phyloP scores from a whole-genome alignment of 1,140 invertebrate species.

The Papilio polytes region DNA sequence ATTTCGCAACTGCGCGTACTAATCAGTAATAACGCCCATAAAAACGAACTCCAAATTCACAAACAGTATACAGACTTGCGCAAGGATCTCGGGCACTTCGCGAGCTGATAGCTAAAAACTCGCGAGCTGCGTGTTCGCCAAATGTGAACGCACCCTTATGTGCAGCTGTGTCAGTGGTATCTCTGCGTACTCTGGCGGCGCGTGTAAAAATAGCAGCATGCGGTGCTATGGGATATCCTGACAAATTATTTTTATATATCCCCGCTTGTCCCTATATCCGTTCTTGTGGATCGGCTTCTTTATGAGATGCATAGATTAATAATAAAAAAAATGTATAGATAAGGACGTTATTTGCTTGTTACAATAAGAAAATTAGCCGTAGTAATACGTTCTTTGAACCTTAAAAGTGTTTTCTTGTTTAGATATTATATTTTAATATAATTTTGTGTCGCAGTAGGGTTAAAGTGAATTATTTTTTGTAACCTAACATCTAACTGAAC shows the following conservation, averaged over 20 bases:
- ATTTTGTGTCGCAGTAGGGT: neutral
- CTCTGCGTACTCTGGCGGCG: slow-evolving; percentile 46
- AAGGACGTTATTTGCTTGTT: neutral
- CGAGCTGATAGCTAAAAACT: neutral
- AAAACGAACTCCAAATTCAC: too few relatives aligned
- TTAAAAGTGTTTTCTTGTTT: neutral
- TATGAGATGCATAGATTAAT: neutral
- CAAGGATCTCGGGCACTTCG: too few relatives aligned
- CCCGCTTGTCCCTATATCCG: slow-evolving; percentile 69
- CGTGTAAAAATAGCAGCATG: slow-evolving; percentile 68
- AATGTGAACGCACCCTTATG: neutral
- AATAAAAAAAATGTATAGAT: neutral
- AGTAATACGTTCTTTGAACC: neutral
- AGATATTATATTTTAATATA: neutral
- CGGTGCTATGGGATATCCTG: slow-evolving; percentile 77
- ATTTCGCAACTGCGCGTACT: too few relatives aligned
- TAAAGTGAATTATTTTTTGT: neutral
- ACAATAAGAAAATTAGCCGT: neutral
- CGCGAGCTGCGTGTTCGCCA: neutral
- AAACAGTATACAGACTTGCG: too few relatives aligned
- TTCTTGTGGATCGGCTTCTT: slow-evolving; percentile 40
- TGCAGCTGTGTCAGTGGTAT: neutral
- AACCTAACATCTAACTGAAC: neutral
- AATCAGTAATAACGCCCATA: too few relatives aligned
- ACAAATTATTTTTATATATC: slow-evolving; percentile 79